Conservation (phyloP, 2,888 invertebrate genomes). For the Protodeltote pygarga region DNA sequence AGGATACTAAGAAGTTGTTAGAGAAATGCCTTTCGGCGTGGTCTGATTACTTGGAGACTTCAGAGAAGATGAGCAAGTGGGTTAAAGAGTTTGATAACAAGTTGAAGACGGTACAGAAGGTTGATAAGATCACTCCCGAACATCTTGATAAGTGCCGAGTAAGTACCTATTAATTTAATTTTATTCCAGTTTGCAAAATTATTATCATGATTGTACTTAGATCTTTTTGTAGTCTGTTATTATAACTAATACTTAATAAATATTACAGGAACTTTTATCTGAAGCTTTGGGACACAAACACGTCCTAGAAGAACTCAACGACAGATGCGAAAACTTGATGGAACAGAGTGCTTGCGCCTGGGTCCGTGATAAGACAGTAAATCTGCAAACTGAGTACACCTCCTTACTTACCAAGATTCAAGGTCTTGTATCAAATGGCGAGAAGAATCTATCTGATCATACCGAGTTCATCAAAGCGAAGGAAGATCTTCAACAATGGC, state of each 20-base stretch:
- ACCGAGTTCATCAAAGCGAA: constrained; percentile 96
- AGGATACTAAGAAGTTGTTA: constrained; percentile 91
- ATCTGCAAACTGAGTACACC: constrained; percentile 93
- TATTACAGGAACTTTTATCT: constrained; percentile 88
- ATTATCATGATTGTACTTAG: not conserved
- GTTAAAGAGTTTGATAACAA: constrained; percentile 90
- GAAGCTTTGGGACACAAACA: constrained; percentile 93
- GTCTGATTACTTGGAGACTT: constrained; percentile 92
- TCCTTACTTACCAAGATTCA: constrained; percentile 92
- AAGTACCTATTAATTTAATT: constrained; percentile 60
- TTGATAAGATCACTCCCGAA: constrained; percentile 92
- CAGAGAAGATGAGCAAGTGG: constrained; percentile 91
- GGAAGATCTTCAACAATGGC: constrained; percentile 93
- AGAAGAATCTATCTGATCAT: constrained; percentile 96
- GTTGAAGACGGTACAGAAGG: constrained; percentile 88
- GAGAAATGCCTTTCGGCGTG: constrained; percentile 93
- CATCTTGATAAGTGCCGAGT: constrained; percentile 92
- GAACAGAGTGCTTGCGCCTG: constrained; percentile 94
- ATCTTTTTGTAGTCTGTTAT: not conserved
- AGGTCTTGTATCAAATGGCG: constrained; percentile 93
- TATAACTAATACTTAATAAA: not conserved
- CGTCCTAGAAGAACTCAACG: constrained; percentile 93
- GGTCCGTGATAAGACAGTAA: constrained; percentile 95
- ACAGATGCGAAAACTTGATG: constrained; percentile 94
- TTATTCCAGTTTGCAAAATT: not conserved